phyloP scores from a whole-genome alignment of 2,113 vertebrate species.

The Ctenomys sociabilis region DNA sequence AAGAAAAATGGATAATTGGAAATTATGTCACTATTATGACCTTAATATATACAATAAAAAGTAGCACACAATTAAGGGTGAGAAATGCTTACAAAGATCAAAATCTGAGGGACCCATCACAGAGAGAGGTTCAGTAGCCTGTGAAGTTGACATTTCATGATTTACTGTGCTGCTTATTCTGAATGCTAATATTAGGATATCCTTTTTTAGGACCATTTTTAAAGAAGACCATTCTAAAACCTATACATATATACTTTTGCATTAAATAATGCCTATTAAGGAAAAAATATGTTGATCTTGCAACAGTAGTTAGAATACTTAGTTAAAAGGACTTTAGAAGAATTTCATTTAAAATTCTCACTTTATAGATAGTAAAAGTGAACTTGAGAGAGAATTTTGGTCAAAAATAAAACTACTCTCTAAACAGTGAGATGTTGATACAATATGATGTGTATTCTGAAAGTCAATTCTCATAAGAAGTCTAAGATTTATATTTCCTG shows the following conservation, averaged over 20 bases:
- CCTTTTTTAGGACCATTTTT: not conserved
- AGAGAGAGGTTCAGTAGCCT: not conserved
- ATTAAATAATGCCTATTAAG: not conserved
- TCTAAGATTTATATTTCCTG: not conserved
- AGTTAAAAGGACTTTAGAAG: not conserved
- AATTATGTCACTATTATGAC: not conserved
- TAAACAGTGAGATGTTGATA: not conserved
- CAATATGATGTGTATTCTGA: not conserved
- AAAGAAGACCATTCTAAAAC: not conserved
- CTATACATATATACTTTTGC: not conserved
- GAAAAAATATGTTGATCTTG: not conserved
- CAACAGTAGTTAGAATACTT: slow-evolving; percentile 6
- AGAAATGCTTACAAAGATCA: not conserved
- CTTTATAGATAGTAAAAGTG: not conserved
- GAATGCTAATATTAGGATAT: not conserved
- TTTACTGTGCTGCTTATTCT: not conserved
- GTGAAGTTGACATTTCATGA: not conserved
- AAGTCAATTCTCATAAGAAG: not conserved
- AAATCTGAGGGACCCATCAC: not conserved
- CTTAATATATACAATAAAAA: not conserved
- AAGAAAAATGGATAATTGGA: not conserved
- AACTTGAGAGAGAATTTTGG: not conserved
- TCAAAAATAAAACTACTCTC: not conserved
- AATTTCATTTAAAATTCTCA: not conserved
- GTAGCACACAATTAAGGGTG: not conserved